Evolutionary conservation across 1,140 invertebrate species (phyloP).

Genomic region (Stegodyphus dumicola): DNA sequence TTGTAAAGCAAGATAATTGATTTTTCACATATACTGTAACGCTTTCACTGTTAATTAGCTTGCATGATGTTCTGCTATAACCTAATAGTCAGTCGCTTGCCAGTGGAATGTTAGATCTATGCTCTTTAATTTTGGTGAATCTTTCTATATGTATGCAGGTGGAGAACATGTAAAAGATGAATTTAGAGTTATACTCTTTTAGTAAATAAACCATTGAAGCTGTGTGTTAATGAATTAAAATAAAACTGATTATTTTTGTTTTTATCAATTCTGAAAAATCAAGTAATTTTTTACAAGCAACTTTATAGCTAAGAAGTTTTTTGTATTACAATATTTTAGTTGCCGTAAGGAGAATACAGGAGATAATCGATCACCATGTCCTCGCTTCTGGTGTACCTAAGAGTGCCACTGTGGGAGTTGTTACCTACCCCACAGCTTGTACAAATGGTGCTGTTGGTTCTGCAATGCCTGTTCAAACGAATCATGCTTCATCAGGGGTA

Average conservation of each 20-base stretch:
- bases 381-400: slow-evolving; percentile 41
- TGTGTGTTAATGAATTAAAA: too few relatives aligned
- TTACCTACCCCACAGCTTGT: slow-evolving; percentile 42
- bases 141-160: too few relatives aligned
- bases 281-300: neutral
- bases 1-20: too few relatives aligned
- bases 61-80: too few relatives aligned
- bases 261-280: neutral
- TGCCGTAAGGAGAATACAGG: slow-evolving; percentile 74
- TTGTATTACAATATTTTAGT: slow-evolving; percentile 67
- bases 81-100: too few relatives aligned
- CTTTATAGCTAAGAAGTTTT: neutral
- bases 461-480: neutral
- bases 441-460: slow-evolving; percentile 10
- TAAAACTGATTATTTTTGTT: neutral
- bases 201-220: too few relatives aligned
- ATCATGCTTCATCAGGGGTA: slow-evolving; percentile 48
- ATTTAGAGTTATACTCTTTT: too few relatives aligned
- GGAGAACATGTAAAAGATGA: too few relatives aligned
- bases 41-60: too few relatives aligned
- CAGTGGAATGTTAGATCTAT: too few relatives aligned
- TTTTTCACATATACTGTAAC: too few relatives aligned
- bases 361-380: slow-evolving; percentile 72
- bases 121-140: too few relatives aligned
- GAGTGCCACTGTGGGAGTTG: slow-evolving; percentile 40